These are phyloP conservation scores for Hermaeophaga mercurialis DNA, from an alignment of 2,888 invertebrate genomes.

Conservation along the genomic window DNA sequence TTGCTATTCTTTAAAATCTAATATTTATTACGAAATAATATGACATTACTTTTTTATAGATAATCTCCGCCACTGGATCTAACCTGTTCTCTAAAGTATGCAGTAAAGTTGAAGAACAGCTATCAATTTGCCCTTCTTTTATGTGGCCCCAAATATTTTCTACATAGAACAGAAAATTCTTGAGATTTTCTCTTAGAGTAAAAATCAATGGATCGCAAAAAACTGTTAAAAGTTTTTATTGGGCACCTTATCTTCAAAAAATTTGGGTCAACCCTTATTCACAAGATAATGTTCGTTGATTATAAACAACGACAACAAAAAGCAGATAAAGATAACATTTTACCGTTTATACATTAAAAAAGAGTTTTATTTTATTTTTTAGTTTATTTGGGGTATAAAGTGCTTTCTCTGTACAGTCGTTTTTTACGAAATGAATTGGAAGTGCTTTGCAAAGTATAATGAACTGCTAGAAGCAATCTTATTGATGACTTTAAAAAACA, in stretches of 20 bases:
- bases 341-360: neutral
- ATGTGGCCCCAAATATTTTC: conserved; percentile 27
- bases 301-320: conserved; percentile 11
- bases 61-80: conserved; percentile 1
- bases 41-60: neutral
- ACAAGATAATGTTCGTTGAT: conserved; percentile 11
- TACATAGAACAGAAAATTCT: conserved; percentile 15
- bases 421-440: conserved; percentile 1
- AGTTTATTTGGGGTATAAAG: conserved; percentile 1
- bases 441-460: conserved; percentile 4
- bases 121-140: conserved; percentile 34
- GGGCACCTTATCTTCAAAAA: conserved; percentile 19
- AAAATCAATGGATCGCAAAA: conserved; percentile 29
- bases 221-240: conserved; percentile 30
- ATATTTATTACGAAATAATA: too few species aligned
- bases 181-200: conserved; percentile 28
- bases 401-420: neutral
- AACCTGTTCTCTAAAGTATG: conserved; percentile 3
- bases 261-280: conserved; percentile 6
- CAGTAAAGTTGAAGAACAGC: conserved; percentile 30
- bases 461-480: conserved; percentile 8
- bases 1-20: too few species aligned
- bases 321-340: conserved; percentile 1
- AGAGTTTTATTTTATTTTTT: neutral
- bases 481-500: conserved; percentile 7